These are phyloP conservation scores for Lethenteron camtschaticum DNA, from an alignment of 2,113 vertebrate genomes.

Conservation along the genomic window DNA sequence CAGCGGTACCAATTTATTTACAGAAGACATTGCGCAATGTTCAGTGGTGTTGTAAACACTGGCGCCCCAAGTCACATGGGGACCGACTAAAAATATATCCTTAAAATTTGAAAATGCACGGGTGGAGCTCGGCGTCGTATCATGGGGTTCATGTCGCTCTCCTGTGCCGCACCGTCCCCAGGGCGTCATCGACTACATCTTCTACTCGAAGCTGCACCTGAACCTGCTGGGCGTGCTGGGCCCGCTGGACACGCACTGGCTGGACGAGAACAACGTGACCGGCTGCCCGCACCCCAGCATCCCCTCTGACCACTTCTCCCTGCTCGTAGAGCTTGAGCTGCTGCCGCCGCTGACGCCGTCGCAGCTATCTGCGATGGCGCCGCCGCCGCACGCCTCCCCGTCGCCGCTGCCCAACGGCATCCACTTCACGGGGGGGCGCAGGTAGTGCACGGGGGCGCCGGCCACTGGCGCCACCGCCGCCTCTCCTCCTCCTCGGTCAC, in stretches of 20 bases:
- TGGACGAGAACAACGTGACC: conserved; percentile 87
- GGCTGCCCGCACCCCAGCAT: conserved; percentile 97
- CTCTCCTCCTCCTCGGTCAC: neutral
- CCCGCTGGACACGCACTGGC: conserved; percentile 88
- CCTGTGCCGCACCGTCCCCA: conserved; percentile 15
- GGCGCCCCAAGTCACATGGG: no score
- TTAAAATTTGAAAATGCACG: no score
- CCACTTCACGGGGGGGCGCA: conserved; percentile 4
- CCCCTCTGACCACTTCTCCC: conserved; percentile 99
- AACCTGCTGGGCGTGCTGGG: conserved; percentile 74
- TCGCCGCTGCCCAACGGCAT: conserved; percentile 3
- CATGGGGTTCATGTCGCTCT: neutral
- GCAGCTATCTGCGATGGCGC: conserved; percentile 39
- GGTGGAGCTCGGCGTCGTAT: no score
- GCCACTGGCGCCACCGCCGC: neutral
- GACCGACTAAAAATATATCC: no score
- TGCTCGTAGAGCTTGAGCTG: conserved; percentile 93
- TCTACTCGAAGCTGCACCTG: conserved; percentile 96
- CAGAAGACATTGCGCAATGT: no score
- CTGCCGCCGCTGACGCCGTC: conserved; percentile 41
- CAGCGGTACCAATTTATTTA: no score
- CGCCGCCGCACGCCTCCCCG: conserved; percentile 29
- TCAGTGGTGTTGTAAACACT: no score
- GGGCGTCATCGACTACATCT: conserved; percentile 99
- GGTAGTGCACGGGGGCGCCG: neutral